Evolutionary conservation across 2,797 vertebrate genomes (phyloP).

Genomic region (Muscicapa striata): DNA sequence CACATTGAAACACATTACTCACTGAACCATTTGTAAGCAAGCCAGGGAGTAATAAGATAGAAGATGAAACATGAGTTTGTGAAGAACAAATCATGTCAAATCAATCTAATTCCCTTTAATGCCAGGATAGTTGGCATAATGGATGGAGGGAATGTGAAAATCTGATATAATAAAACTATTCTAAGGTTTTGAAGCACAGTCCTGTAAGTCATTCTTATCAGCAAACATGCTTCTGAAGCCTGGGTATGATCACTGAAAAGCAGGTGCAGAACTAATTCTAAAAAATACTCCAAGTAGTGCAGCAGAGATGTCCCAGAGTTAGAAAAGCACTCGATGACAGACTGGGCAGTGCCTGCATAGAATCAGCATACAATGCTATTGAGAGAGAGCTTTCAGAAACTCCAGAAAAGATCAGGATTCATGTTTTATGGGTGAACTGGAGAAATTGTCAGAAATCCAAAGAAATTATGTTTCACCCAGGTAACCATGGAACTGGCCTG

Average conservation of each 20-base stretch:
- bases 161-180: neutral
- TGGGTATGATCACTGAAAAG: neutral
- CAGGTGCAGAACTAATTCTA: neutral
- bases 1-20: neutral
- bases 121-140: neutral
- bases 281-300: neutral
- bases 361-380: rapidly evolving
- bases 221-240: neutral
- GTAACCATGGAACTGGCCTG: neutral
- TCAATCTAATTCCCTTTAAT: neutral
- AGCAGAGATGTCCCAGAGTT: neutral
- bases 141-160: neutral
- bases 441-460: neutral
- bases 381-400: neutral
- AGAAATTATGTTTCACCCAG: neutral
- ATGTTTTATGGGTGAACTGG: neutral
- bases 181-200: neutral
- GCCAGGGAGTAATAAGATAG: neutral
- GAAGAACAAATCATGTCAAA: neutral
- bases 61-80: constrained; percentile 8
- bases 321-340: neutral
- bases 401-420: neutral
- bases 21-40: neutral
- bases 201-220: neutral
- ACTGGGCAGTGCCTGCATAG: neutral